These are phyloP conservation scores for Nephrotoma appendiculata DNA, from an alignment of 2,888 invertebrate genomes.

Conservation along the genomic window DNA sequence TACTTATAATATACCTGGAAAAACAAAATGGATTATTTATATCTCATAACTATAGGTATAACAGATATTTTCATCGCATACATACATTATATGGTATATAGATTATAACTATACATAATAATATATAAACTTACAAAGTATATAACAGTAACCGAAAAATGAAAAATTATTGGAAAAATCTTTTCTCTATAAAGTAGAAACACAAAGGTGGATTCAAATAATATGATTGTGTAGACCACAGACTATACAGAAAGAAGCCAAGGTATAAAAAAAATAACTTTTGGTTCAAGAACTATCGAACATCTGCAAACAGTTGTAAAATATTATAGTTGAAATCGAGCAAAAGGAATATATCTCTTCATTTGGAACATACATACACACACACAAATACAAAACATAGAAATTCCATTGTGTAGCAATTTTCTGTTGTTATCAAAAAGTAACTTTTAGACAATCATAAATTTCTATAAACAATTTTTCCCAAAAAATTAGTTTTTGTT, in stretches of 20 bases:
- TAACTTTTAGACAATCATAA: background rate
- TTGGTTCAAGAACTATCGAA: background rate
- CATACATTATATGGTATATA: background rate
- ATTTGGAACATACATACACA: background rate
- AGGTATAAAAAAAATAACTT: background rate
- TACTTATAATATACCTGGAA: background rate
- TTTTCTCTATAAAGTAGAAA: background rate
- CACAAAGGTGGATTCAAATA: too few species aligned
- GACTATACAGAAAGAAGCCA: background rate
- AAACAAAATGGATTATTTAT: background rate
- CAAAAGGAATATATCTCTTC: background rate
- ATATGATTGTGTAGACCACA: too few species aligned
- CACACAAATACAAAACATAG: background rate
- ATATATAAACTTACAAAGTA: background rate
- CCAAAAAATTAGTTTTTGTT: background rate
- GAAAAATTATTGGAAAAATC: background rate
- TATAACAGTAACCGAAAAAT: background rate
- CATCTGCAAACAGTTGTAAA: background rate
- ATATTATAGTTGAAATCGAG: background rate
- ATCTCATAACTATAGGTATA: too few species aligned
- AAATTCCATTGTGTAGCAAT: background rate
- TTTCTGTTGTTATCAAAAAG: background rate
- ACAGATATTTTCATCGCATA: background rate
- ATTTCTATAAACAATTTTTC: background rate
- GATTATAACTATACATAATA: background rate